Percentiles rank a stretch among this genome's conserved stretches.
Evolutionary conservation across 2,113 vertebrate species (phyloP).

Genomic region (Archilochus colubris): DNA sequence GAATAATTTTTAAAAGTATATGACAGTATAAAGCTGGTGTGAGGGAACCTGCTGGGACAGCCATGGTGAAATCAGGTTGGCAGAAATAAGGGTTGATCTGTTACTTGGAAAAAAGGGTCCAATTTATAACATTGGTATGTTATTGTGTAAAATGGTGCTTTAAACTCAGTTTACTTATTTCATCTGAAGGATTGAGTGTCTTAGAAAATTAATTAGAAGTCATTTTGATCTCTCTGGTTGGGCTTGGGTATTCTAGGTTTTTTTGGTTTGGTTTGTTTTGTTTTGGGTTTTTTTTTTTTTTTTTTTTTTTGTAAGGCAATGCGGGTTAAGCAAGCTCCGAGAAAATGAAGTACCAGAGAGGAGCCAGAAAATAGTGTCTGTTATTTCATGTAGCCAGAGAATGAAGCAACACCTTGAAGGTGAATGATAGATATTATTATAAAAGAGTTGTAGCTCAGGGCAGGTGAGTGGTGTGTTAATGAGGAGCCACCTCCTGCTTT

Average conservation of each 20-base stretch:
- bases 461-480: constrained; percentile 85
- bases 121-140: not conserved
- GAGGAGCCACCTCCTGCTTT: constrained; percentile 83
- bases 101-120: not conserved
- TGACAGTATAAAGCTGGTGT: not conserved
- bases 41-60: constrained; percentile 14
- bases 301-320: not conserved
- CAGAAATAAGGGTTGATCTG: not conserved
- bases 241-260: not conserved
- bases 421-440: constrained; percentile 85
- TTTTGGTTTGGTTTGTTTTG: not conserved
- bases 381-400: constrained; percentile 73
- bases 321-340: constrained; percentile 60
- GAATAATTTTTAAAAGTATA: not conserved
- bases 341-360: constrained; percentile 15
- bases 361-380: constrained; percentile 67
- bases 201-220: not conserved
- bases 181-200: not conserved
- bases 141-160: not conserved
- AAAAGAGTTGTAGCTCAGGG: constrained; percentile 83
- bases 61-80: not conserved
- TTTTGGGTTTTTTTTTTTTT: not conserved
- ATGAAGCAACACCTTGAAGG: constrained; percentile 77
- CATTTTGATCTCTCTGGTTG: not conserved
- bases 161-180: not conserved